Conservation (phyloP, 2,888 invertebrate species). For the Aporophyla lueneburgensis region DNA sequence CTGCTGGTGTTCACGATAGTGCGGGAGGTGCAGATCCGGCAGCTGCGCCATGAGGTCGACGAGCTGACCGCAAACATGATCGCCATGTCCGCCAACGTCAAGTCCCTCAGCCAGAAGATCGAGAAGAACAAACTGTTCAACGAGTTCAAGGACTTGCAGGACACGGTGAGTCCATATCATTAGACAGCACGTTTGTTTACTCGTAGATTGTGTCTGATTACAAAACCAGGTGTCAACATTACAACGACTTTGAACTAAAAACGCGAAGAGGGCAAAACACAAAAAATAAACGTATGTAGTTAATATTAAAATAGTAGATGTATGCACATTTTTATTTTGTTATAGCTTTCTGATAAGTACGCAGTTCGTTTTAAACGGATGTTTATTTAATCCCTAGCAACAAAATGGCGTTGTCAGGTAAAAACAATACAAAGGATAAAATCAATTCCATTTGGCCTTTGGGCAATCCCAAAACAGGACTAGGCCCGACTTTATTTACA, state of each 20-base stretch:
- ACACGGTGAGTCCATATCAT: conserved; percentile 81
- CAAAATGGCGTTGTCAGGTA: conserved; percentile 59
- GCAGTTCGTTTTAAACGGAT: conserved; percentile 51
- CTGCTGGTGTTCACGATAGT: conserved; percentile 82
- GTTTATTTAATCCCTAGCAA: conserved; percentile 55
- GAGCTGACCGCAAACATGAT: conserved; percentile 84
- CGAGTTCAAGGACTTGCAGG: conserved; percentile 83
- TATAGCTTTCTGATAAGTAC: conserved; percentile 30
- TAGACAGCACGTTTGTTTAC: conserved; percentile 47
- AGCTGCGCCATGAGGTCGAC: conserved; percentile 82
- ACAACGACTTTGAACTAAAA: conserved; percentile 39
- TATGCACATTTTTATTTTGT: conserved; percentile 42
- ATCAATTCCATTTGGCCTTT: conserved; percentile 48
- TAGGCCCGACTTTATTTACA: conserved; percentile 37
- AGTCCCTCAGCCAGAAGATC: conserved; percentile 82
- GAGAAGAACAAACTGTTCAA: conserved; percentile 82
- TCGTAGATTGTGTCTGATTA: conserved; percentile 41
- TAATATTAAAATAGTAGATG: conserved; percentile 33
- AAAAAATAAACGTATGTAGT: conserved; percentile 19
- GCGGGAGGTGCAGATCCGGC: conserved; percentile 81
- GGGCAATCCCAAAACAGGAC: conserved; percentile 43
- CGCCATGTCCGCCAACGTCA: conserved; percentile 81
- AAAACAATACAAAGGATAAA: conserved; percentile 58
- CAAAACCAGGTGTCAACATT: conserved; percentile 57
- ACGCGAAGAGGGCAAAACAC: conserved; percentile 21